Conservation (phyloP, 2,113 vertebrate genomes). For the Crotalus horridus region DNA sequence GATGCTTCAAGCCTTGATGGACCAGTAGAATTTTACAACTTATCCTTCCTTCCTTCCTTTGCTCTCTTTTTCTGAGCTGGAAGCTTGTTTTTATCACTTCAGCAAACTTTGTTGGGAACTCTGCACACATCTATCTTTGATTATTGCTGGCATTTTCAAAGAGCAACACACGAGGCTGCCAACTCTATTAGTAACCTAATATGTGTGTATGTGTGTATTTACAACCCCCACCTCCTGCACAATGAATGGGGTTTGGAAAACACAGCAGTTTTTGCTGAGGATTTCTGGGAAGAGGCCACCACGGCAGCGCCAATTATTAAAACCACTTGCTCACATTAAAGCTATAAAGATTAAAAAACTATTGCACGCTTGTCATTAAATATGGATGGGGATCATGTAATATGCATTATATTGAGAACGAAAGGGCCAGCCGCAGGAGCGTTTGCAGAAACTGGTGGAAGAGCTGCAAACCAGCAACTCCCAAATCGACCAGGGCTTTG, state of each 20-base stretch:
- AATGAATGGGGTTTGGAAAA: slow-evolving; percentile 62
- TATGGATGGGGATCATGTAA: slow-evolving; percentile 74
- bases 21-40: not conserved
- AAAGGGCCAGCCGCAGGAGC: slow-evolving; percentile 47
- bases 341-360: slow-evolving; percentile 79
- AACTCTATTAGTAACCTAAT: slow-evolving; percentile 63
- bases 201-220: slow-evolving; percentile 62
- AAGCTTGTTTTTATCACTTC: not conserved
- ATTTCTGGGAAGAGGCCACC: slow-evolving; percentile 69
- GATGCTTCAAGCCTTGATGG: not conserved
- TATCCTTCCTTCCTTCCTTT: too few relatives aligned
- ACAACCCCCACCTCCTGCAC: slow-evolving; percentile 47
- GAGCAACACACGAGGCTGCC: slow-evolving; percentile 53
- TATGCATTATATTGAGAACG: slow-evolving; percentile 67
- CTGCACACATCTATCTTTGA: slow-evolving; percentile 29
- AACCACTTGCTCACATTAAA: slow-evolving; percentile 74
- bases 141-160: slow-evolving; percentile 56
- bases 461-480: slow-evolving; percentile 56
- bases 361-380: slow-evolving; percentile 76
- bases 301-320: slow-evolving; percentile 78
- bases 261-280: slow-evolving; percentile 69
- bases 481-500: slow-evolving; percentile 61
- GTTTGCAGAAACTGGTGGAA: slow-evolving; percentile 52
- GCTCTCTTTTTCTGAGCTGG: not conserved
- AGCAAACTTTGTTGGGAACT: slow-evolving; percentile 49